These are phyloP conservation scores for Philopotamus ludificatus DNA, from an alignment of 1,140 invertebrate genomes.

Conservation along the genomic window DNA sequence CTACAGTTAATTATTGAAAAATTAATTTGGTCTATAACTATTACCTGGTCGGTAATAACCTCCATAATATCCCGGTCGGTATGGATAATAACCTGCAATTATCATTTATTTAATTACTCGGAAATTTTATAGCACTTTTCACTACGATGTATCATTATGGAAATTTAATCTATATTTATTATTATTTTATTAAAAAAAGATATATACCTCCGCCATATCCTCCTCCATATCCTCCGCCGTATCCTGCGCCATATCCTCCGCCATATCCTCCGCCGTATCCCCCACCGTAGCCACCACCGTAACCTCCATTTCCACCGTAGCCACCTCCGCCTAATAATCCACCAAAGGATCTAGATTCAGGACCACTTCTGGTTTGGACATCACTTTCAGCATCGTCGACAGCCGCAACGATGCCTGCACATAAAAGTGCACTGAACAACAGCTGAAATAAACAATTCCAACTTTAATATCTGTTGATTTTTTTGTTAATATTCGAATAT, in stretches of 20 bases:
- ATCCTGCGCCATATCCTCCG: constrained; percentile 26
- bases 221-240: constrained; percentile 27
- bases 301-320: constrained; percentile 27
- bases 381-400: constrained; percentile 29
- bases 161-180: not conserved
- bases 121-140: not conserved
- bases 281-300: constrained; percentile 29
- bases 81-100: constrained; percentile 33
- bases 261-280: constrained; percentile 20
- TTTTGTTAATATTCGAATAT: not conserved
- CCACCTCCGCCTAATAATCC: constrained; percentile 11
- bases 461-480: not conserved
- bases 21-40: not conserved
- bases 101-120: not conserved
- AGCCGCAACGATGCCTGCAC: constrained; percentile 20
- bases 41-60: constrained; percentile 41
- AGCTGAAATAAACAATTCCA: constrained; percentile 25
- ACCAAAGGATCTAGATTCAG: constrained; percentile 29
- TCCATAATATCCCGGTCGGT: constrained; percentile 33
- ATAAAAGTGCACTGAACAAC: constrained; percentile 18
- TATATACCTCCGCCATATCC: constrained; percentile 23
- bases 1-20: not conserved
- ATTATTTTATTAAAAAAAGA: not conserved
- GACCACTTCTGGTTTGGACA: constrained; percentile 6
- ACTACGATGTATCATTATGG: too few relatives aligned